Conservation (phyloP, 1,140 invertebrate species). For the Dryas iulia region DNA sequence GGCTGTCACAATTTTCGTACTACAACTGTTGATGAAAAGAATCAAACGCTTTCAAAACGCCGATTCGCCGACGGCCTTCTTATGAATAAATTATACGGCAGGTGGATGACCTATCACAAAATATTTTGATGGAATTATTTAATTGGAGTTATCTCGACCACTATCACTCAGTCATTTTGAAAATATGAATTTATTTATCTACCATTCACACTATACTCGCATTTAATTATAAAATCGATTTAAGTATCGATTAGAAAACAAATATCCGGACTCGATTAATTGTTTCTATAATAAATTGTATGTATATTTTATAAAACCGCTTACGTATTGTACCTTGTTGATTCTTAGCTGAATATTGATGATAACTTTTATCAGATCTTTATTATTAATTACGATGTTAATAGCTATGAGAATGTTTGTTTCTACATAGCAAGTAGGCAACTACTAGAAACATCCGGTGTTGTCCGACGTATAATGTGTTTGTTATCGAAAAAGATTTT, state of each 20-base stretch:
- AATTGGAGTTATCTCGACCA: constrained; percentile 72
- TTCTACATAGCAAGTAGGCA: neutral
- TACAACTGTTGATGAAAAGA: constrained; percentile 8
- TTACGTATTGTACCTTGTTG: neutral
- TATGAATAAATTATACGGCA: constrained; percentile 76
- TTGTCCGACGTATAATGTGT: no score
- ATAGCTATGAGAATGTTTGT: constrained; percentile 1
- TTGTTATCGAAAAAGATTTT: no score
- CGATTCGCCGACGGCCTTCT: constrained; percentile 43
- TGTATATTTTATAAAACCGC: constrained; percentile 18
- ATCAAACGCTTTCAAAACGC: constrained; percentile 27
- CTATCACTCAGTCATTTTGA: constrained; percentile 61
- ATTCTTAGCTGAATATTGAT: neutral
- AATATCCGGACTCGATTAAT: constrained; percentile 64
- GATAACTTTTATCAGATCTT: constrained; percentile 6
- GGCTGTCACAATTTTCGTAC: neutral
- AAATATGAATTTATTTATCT: constrained; percentile 69
- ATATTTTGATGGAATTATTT: constrained; percentile 79
- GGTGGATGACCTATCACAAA: constrained; percentile 78
- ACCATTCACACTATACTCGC: constrained; percentile 62
- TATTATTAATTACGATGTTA: constrained; percentile 3
- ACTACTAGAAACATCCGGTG: no score
- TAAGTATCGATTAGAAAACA: constrained; percentile 70
- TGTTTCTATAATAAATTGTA: constrained; percentile 39
- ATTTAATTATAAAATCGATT: constrained; percentile 57